These are phyloP conservation scores for Epinotia demarniana DNA, from an alignment of 2,888 invertebrate genomes.

Conservation along the genomic window DNA sequence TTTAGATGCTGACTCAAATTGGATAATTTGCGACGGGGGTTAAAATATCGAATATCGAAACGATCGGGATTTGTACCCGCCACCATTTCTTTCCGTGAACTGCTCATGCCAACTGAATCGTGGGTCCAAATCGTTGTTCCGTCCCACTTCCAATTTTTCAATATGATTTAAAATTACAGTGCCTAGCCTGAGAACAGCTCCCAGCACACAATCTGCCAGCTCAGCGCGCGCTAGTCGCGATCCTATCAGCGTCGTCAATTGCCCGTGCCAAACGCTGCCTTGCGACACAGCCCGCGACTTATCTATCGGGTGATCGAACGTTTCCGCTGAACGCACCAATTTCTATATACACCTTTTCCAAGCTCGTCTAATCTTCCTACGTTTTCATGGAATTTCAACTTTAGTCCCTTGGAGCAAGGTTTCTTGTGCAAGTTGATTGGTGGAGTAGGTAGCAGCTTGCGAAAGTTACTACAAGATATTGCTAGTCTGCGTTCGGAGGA, in stretches of 20 bases:
- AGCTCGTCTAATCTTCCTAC: background rate
- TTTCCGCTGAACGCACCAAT: conserved; percentile 67
- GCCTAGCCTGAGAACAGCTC: conserved; percentile 51
- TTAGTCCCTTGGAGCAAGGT: background rate
- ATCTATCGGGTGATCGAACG: conserved; percentile 74
- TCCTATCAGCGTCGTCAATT: conserved; percentile 85
- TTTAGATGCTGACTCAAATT: too few species aligned
- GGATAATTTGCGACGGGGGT: too few species aligned
- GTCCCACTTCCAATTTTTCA: background rate
- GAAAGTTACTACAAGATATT: conserved; percentile 6
- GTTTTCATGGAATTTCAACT: background rate
- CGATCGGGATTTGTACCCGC: too few species aligned
- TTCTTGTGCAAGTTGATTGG: background rate
- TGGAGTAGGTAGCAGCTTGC: background rate
- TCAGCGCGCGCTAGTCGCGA: conserved; percentile 83
- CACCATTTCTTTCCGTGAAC: background rate
- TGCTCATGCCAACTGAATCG: background rate
- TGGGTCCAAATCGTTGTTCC: too few species aligned
- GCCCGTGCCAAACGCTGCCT: conserved; percentile 84
- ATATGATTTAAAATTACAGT: background rate
- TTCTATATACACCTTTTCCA: conserved; percentile 10
- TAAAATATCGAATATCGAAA: too few species aligned
- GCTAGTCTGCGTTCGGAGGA: background rate
- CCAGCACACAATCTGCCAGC: conserved; percentile 71
- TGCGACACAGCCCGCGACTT: conserved; percentile 52